phyloP scores from a whole-genome alignment of 2,113 vertebrate genomes.

The Sisor rabdophorus region DNA sequence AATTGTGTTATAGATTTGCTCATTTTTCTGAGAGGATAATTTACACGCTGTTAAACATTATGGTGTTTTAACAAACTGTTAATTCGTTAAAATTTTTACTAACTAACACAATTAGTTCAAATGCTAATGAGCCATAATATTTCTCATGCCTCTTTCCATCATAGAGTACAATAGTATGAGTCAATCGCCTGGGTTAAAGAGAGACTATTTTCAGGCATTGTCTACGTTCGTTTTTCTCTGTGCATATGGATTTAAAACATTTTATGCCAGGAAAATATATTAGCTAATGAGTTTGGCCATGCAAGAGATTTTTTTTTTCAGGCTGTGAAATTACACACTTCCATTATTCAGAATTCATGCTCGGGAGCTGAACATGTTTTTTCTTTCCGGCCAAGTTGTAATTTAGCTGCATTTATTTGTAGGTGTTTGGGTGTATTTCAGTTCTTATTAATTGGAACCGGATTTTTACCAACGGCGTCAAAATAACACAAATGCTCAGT shows the following conservation, averaged over 20 bases:
- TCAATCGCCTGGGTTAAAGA: not conserved
- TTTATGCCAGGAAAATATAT: slow-evolving; percentile 43
- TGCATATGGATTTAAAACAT: slow-evolving; percentile 36
- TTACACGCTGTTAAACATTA: too few species aligned
- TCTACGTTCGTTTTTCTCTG: slow-evolving; percentile 26
- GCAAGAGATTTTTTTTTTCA: slow-evolving; percentile 9
- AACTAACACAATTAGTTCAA: not conserved
- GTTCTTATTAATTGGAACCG: slow-evolving; percentile 49
- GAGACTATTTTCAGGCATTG: slow-evolving; percentile 7
- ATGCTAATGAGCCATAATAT: not conserved
- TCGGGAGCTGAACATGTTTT: slow-evolving; percentile 20
- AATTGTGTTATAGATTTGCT: not conserved
- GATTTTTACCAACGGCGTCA: slow-evolving; percentile 50
- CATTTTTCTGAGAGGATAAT: not conserved
- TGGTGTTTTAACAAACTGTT: not conserved
- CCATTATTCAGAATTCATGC: slow-evolving; percentile 39
- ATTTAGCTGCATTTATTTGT: slow-evolving; percentile 45
- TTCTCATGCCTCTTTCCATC: not conserved
- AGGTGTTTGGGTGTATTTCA: slow-evolving; percentile 44
- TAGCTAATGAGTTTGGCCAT: slow-evolving; percentile 44
- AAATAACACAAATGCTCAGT: slow-evolving; percentile 51
- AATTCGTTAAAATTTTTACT: not conserved
- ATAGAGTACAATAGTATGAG: not conserved
- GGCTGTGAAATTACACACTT: slow-evolving; percentile 38
- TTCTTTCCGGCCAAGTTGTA: slow-evolving; percentile 35